Percentiles rank a stretch among this genome's conserved stretches.
These are phyloP conservation scores for Acanthosepion esculentum DNA, from an alignment of 2,888 invertebrate species.

Conservation along the genomic window DNA sequence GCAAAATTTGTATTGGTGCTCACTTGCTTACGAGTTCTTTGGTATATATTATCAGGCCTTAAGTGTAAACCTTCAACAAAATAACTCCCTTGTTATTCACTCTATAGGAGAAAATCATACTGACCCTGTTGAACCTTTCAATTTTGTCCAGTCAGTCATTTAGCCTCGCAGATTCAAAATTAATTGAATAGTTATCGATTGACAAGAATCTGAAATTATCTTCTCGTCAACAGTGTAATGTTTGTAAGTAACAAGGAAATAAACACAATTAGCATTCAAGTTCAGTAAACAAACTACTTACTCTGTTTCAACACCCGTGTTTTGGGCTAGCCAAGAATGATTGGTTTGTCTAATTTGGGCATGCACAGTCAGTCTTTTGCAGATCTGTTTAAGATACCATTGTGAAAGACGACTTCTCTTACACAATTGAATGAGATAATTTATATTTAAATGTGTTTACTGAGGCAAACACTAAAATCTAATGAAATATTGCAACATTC, in stretches of 20 bases:
- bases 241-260: not conserved
- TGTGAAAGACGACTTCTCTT: not conserved
- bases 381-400: not conserved
- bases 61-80: not conserved
- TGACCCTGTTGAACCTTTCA: not conserved
- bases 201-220: not conserved
- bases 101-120: not conserved
- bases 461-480: not conserved
- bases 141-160: slow-evolving; percentile 13
- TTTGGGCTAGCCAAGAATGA: not conserved
- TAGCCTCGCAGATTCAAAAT: not conserved
- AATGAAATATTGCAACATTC: too few relatives aligned
- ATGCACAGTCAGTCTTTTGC: not conserved
- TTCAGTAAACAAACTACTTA: not conserved
- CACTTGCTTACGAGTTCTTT: too few relatives aligned
- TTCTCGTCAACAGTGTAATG: not conserved
- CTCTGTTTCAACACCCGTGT: not conserved
- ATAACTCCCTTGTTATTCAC: not conserved
- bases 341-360: not conserved
- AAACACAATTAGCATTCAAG: not conserved
- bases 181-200: slow-evolving; percentile 33
- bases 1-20: too few relatives aligned
- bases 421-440: not conserved
- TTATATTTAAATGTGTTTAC: not conserved
- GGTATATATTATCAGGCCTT: not conserved